Conservation (phyloP, 2,113 vertebrate species). For the Panthera tigris region DNA sequence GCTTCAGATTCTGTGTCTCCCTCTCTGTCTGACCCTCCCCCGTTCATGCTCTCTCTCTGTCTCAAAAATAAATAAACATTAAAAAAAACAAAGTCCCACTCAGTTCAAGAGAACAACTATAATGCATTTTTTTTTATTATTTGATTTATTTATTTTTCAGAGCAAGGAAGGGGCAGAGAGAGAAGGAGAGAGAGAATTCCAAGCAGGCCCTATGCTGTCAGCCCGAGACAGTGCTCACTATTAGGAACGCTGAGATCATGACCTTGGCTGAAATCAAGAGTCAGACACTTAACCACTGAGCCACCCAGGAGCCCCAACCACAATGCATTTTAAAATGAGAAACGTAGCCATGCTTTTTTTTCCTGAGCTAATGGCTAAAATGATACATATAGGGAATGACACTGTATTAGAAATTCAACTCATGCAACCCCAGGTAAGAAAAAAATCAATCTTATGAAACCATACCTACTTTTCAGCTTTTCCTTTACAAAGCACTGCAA, state of each 20-base stretch:
- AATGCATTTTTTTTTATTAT: not conserved
- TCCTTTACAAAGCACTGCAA: not conserved
- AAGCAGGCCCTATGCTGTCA: not conserved
- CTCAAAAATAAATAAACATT: too few species aligned
- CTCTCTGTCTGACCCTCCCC: too few species aligned
- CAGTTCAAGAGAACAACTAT: not conserved
- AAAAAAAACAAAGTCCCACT: not conserved
- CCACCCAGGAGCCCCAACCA: not conserved
- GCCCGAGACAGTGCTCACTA: not conserved
- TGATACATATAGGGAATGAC: not conserved
- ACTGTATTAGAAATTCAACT: slow-evolving; percentile 64
- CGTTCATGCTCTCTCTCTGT: too few species aligned
- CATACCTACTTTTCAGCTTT: not conserved
- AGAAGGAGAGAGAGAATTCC: not conserved
- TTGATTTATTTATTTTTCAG: not conserved
- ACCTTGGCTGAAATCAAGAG: not conserved
- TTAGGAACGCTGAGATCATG: not conserved
- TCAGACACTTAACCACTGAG: not conserved
- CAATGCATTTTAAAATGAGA: slow-evolving; percentile 47
- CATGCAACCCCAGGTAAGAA: not conserved
- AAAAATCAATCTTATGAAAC: slow-evolving; percentile 26
- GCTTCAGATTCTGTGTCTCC: too few species aligned
- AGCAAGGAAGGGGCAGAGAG: not conserved
- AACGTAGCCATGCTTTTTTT: not conserved
- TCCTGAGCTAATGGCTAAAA: not conserved